These are phyloP conservation scores for Galerucella pusilla DNA, from an alignment of 2,888 invertebrate genomes.

Conservation along the genomic window DNA sequence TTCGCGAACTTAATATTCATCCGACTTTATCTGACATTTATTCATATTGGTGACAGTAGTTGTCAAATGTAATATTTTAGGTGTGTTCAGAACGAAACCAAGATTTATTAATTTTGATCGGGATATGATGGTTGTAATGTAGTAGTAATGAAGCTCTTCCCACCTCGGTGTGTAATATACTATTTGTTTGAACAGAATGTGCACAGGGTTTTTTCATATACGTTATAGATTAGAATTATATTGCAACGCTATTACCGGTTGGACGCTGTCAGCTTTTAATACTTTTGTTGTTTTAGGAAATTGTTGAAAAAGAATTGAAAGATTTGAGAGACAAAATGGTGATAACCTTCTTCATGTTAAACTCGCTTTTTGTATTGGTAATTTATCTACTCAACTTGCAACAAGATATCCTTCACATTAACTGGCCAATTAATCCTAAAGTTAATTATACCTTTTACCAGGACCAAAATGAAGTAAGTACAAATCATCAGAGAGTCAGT, in stretches of 20 bases:
- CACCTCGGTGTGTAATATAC: too few relatives aligned
- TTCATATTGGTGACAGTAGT: too few relatives aligned
- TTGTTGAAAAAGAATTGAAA: slow-evolving; percentile 66
- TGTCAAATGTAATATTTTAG: too few relatives aligned
- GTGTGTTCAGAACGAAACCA: too few relatives aligned
- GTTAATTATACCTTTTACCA: slow-evolving; percentile 61
- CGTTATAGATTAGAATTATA: not conserved
- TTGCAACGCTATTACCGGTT: too few relatives aligned
- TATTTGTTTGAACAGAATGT: not conserved
- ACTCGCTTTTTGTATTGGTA: slow-evolving; percentile 79
- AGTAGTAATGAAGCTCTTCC: too few relatives aligned
- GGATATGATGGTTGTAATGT: too few relatives aligned
- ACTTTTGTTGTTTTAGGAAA: slow-evolving; percentile 56
- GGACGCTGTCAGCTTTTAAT: not conserved
- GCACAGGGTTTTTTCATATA: not conserved
- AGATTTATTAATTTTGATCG: too few relatives aligned
- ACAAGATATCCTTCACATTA: slow-evolving; percentile 75
- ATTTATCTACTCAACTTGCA: slow-evolving; percentile 80
- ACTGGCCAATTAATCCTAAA: slow-evolving; percentile 75
- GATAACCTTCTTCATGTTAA: slow-evolving; percentile 80
- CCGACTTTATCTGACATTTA: too few relatives aligned
- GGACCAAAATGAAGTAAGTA: slow-evolving; percentile 56
- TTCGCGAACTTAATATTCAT: too few relatives aligned
- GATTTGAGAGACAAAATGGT: slow-evolving; percentile 76
- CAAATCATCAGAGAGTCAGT: not conserved